These are phyloP conservation scores for Dendrolimus kikuchii DNA, from an alignment of 1,140 invertebrate species.

Conservation along the genomic window DNA sequence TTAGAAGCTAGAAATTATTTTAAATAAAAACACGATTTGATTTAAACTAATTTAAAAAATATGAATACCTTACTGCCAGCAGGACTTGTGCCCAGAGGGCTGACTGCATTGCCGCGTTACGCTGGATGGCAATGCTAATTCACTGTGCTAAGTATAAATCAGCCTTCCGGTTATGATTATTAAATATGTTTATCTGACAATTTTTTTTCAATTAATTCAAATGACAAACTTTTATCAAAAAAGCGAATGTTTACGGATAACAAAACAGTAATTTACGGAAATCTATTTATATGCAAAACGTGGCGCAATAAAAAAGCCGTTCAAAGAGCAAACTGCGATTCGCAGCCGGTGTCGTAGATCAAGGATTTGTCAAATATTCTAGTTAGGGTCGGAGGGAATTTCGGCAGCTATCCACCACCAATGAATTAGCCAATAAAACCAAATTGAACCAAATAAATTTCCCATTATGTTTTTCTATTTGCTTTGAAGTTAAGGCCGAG, in stretches of 20 bases:
- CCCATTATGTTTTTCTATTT: constrained; percentile 50
- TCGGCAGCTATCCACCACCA: constrained; percentile 38
- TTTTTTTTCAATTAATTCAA: too few species aligned
- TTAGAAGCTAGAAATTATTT: too few species aligned
- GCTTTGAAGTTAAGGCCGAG: constrained; percentile 23
- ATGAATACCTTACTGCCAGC: too few species aligned
- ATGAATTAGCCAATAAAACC: constrained; percentile 67
- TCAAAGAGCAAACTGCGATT: constrained; percentile 28
- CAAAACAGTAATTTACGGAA: constrained; percentile 38
- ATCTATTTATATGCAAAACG: constrained; percentile 56
- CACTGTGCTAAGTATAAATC: too few species aligned
- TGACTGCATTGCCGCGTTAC: too few species aligned
- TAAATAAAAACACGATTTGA: too few species aligned
- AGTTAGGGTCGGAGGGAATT: constrained; percentile 16
- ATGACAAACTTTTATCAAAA: too few species aligned
- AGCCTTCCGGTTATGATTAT: too few species aligned
- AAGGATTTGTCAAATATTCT: constrained; percentile 44
- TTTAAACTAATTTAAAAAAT: too few species aligned
- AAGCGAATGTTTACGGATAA: constrained; percentile 25
- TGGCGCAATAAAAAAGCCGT: constrained; percentile 39
- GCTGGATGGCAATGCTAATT: too few species aligned
- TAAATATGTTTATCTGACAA: too few species aligned
- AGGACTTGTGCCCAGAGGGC: too few species aligned
- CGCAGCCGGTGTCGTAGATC: constrained; percentile 24
- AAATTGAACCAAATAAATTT: constrained; percentile 64